These are phyloP conservation scores for Octomys mimax DNA, from an alignment of 2,797 vertebrate genomes.

Conservation along the genomic window DNA sequence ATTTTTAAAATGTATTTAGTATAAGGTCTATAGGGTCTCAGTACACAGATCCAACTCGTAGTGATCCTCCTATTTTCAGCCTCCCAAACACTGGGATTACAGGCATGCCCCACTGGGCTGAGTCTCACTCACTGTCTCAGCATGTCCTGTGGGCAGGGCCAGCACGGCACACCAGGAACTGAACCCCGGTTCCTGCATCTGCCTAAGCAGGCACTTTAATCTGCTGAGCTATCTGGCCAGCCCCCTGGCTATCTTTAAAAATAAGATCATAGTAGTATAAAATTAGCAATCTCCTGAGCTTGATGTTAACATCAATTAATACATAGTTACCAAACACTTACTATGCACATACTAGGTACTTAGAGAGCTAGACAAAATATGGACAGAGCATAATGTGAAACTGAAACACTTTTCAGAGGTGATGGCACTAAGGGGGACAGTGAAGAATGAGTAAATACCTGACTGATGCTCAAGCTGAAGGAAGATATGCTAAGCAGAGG, in stretches of 20 bases:
- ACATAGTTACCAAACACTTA: background rate
- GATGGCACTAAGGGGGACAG: background rate
- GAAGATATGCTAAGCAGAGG: background rate
- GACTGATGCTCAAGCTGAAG: background rate
- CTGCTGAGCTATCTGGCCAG: too few species aligned
- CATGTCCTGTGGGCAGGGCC: too few species aligned
- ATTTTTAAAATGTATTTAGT: too few species aligned
- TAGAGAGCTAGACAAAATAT: background rate
- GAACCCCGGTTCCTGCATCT: too few species aligned
- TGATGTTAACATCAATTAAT: constrained; percentile 34
- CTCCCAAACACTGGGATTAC: too few species aligned
- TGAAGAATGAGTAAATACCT: constrained; percentile 12
- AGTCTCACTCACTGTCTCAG: too few species aligned
- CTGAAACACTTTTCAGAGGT: constrained; percentile 33
- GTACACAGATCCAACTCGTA: too few species aligned
- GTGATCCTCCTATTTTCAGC: too few species aligned
- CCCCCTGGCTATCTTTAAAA: background rate
- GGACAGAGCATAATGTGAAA: background rate
- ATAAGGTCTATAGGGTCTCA: too few species aligned
- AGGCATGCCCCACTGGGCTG: too few species aligned
- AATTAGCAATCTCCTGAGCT: constrained; percentile 13
- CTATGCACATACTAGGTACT: background rate
- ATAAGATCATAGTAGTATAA: background rate
- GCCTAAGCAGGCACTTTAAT: too few species aligned
- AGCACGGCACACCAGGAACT: too few species aligned